These are phyloP conservation scores for Sminthopsis crassicaudata DNA, from an alignment of 2,113 vertebrate genomes.

Conservation along the genomic window DNA sequence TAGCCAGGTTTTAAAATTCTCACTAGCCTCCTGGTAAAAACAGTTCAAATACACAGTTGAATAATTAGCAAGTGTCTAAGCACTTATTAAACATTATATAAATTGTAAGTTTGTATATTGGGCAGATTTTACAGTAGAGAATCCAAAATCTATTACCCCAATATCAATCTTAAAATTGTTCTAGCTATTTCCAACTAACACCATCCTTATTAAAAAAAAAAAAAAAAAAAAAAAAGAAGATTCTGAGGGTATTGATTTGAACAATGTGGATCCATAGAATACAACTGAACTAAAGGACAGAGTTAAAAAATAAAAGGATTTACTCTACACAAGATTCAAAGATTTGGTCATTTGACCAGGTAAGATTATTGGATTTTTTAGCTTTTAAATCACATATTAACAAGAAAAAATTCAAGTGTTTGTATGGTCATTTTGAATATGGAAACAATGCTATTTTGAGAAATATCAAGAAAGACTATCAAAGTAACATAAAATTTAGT, in stretches of 20 bases:
- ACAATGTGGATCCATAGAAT: neutral
- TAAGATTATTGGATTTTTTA: neutral
- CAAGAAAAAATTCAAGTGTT: neutral
- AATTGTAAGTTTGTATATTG: neutral
- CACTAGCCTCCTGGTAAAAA: neutral
- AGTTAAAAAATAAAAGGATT: neutral
- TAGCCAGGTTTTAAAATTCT: neutral
- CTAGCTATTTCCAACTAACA: neutral
- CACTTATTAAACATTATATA: neutral
- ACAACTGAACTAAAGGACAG: neutral
- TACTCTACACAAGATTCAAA: neutral
- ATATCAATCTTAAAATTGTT: neutral
- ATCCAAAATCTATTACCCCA: neutral
- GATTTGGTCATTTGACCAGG: neutral
- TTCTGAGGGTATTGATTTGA: neutral
- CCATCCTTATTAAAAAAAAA: neutral
- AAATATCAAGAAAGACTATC: conserved; percentile 24
- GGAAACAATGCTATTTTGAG: conserved; percentile 19
- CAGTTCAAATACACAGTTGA: neutral
- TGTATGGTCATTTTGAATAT: neutral
- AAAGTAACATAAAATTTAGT: neutral
- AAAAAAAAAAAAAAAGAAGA: neutral
- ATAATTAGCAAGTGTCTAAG: neutral
- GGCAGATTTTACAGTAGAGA: neutral
- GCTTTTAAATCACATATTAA: neutral